These are phyloP conservation scores for Burhinus bistriatus DNA, from an alignment of 2,113 vertebrate genomes.

Conservation along the genomic window DNA sequence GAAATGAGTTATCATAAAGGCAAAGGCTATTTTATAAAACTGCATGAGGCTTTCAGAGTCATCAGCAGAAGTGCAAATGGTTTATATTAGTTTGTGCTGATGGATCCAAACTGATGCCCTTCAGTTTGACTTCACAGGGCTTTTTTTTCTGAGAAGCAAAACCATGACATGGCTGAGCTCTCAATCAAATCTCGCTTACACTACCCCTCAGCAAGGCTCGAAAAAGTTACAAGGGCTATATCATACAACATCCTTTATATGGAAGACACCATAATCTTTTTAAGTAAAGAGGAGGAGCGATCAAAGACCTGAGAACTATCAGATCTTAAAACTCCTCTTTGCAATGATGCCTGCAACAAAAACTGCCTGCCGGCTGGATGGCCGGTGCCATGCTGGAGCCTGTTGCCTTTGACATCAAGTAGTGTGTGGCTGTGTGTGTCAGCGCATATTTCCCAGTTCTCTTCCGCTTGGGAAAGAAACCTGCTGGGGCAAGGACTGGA, in stretches of 20 bases:
- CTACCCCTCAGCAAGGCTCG: not conserved
- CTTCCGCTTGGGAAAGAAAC: not conserved
- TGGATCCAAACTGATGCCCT: not conserved
- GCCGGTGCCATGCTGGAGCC: not conserved
- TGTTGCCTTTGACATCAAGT: not conserved
- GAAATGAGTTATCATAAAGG: not conserved
- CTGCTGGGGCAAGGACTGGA: not conserved
- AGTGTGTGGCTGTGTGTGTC: not conserved
- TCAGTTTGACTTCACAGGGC: not conserved
- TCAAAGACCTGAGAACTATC: not conserved
- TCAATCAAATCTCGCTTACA: not conserved
- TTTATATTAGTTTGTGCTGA: not conserved
- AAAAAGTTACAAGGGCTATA: not conserved
- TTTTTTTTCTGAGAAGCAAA: not conserved
- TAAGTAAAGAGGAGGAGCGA: not conserved
- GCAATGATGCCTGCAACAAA: not conserved
- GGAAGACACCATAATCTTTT: not conserved
- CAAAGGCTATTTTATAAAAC: not conserved
- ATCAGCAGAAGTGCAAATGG: not conserved
- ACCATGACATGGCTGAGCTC: not conserved
- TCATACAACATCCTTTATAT: not conserved
- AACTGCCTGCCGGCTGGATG: accelerated
- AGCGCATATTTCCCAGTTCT: not conserved
- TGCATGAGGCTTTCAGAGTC: not conserved
- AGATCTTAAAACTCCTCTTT: not conserved